Evolutionary conservation across 2,888 invertebrate species (phyloP), one percentile per base, ranked within the genome.

Genomic region (Dasysyrphus tricinctus): DNA sequence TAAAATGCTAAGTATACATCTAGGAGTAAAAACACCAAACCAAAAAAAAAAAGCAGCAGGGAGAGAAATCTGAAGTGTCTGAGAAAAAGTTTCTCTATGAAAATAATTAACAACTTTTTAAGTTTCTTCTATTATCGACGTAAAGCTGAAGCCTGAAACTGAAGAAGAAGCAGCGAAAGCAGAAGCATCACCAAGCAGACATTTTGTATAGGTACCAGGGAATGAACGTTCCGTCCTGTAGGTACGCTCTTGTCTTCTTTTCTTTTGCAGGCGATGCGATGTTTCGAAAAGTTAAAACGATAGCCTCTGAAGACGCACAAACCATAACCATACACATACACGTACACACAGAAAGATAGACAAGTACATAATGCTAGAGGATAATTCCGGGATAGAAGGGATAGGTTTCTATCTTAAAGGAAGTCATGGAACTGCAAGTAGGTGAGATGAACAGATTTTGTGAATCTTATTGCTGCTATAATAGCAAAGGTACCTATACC

Each of bases 21-120:
- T 16, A 65, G 29, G 11, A 44, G 29, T 56, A 11, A 51, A 19
- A 77, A 69, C 47, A 24, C 24, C 24, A 69, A 34, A 56, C 54
- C 19, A 69, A 32, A 44, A 44, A 47, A 24, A 19, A 19, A 19
- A 37, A 9, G 0, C 19, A 51, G 34, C n/a, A 37, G 44, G 39
- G 78, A 19, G n/a, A 61, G 42, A 74, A 82, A 79, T 74, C 69
- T 74, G 79, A 83, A 83, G 79, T 74, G 83, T 83, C 79, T 79
- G 73, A 70, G 83, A 63, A 82, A 82, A 83, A 83, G 79, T 83
- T 79, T 83, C 74, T 61, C 83, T 79, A 75, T 79, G 83, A 83
- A 83, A 83, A 83, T 83, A 83, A 79, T 83, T 83, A 83, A 83
- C 79, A 83, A 79, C 82, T 79, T 83, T 83, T 83, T 79, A 79